Evolutionary conservation across 2,888 invertebrate genomes (phyloP), one percentile per base, ranked within the genome.

Genomic region (Aromia moschata): DNA sequence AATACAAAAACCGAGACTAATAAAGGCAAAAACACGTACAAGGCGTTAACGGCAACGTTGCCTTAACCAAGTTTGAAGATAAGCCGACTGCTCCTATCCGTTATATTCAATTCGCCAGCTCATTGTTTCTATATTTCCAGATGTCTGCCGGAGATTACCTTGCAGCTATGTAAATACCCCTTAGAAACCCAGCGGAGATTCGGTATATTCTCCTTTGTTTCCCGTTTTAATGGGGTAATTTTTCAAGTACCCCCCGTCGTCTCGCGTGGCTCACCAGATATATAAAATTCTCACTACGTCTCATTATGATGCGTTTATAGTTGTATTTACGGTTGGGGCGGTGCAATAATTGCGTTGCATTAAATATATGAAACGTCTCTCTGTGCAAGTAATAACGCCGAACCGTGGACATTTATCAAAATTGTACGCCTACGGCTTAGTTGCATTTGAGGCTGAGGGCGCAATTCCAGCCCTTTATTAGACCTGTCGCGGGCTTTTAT

Each of bases 151-250:
- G 46, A 58, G 56, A 65, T 65, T 60, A 62, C 62, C 46, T 55
- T 46, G 56, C 56, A 58, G 60, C 63, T 65, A 60, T 63, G 62
- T 60, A 63, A 65, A 61, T 61, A 57, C 55, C 40, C 61, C 51
- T 43, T 25, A 41, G 59, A 37, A 58, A 46, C 55, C 56, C 47
- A 44, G 12, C 33, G 37, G 51, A 58, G 57, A 64, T 56, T 60
- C 63, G 57, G n/a, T n/a, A n/a, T 56, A 60, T 59, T 60, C 53
- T 56, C 53, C 53, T 60, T 64, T 60, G 63, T 64, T 56, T 40
- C 40, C 2, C 10, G 15, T 41, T 41, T 40, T 41, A 20, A 52
- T 31, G 41, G 33, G 9, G 51, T 17, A 52, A 52, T 52, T 52
- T 41, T 52, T 52, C 51, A 52, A 52, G 51, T 40, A 11, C 38